Conservation (phyloP, 2,797 vertebrate genomes). For the Bufotes viridis region DNA sequence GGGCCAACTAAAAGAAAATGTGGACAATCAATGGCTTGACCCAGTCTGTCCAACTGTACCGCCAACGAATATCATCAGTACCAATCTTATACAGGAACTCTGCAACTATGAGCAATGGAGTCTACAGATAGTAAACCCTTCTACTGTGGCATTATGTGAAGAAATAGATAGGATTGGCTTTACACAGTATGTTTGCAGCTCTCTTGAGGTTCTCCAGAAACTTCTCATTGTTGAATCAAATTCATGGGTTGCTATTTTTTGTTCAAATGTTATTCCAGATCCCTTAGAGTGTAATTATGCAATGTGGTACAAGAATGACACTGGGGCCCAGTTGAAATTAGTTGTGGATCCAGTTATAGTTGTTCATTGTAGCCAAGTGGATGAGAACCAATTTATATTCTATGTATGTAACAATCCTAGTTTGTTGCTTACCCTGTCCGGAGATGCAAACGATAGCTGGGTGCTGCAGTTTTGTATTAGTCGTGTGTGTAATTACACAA, state of each 20-base stretch:
- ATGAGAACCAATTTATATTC: conserved; percentile 16
- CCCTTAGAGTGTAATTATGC: conserved; percentile 22
- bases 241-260: conserved; percentile 29
- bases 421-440: conserved; percentile 13
- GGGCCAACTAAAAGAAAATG: conserved; percentile 5
- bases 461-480: conserved; percentile 25
- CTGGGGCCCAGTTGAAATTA: background rate
- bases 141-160: conserved; percentile 32
- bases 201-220: conserved; percentile 21
- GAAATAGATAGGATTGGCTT: conserved; percentile 25
- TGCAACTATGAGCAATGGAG: conserved; percentile 49
- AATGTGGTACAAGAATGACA: background rate
- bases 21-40: conserved; percentile 48
- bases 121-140: background rate
- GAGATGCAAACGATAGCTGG: conserved; percentile 38
- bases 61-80: background rate
- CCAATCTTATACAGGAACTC: background rate
- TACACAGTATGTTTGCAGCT: conserved; percentile 3
- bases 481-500: conserved; percentile 41
- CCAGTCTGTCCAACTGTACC: conserved; percentile 13
- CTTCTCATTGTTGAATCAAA: conserved; percentile 1
- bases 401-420: conserved; percentile 42
- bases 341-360: conserved; percentile 1
- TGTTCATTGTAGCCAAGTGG: conserved; percentile 35
- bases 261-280: background rate